Evolutionary conservation across 2,113 vertebrate genomes (phyloP).

Genomic region (Cranoglanis bouderius): DNA sequence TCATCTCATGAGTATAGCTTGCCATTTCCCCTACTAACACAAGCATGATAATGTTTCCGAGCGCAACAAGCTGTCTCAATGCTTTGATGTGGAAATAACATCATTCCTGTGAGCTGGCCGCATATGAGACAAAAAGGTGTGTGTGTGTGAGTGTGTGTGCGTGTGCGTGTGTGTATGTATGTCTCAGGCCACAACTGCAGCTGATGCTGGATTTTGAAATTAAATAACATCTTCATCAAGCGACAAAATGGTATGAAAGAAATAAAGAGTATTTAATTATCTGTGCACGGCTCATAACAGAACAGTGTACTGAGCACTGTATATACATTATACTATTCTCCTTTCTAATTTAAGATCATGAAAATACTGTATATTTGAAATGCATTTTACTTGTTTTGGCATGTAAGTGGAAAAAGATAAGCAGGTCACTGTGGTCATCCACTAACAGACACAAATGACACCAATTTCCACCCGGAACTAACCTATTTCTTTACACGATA

Average conservation of each 20-base stretch:
- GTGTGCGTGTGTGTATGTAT: too few relatives aligned
- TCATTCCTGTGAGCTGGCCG: not conserved
- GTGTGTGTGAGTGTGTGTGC: not conserved
- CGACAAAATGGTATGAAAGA: not conserved
- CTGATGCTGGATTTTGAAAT: not conserved
- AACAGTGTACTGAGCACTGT: not conserved
- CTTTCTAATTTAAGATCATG: not conserved
- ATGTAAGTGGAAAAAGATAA: slow-evolving; percentile 12
- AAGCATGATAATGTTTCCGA: not conserved
- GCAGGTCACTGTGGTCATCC: slow-evolving; percentile 30
- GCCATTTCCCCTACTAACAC: not conserved
- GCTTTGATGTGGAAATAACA: slow-evolving; percentile 24
- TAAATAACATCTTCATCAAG: not conserved
- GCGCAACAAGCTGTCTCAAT: not conserved
- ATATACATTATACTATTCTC: not conserved
- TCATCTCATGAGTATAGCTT: not conserved
- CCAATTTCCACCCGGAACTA: not conserved
- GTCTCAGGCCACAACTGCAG: not conserved
- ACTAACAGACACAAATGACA: slow-evolving; percentile 12
- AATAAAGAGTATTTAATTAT: not conserved
- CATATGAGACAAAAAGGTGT: slow-evolving; percentile 8
- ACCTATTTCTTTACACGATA: slow-evolving; percentile 5
- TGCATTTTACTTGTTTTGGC: not conserved
- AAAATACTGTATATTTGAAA: not conserved
- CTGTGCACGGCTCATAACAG: not conserved